Conservation (phyloP, 2,797 vertebrate species). For the Sylvilagus floridanus region DNA sequence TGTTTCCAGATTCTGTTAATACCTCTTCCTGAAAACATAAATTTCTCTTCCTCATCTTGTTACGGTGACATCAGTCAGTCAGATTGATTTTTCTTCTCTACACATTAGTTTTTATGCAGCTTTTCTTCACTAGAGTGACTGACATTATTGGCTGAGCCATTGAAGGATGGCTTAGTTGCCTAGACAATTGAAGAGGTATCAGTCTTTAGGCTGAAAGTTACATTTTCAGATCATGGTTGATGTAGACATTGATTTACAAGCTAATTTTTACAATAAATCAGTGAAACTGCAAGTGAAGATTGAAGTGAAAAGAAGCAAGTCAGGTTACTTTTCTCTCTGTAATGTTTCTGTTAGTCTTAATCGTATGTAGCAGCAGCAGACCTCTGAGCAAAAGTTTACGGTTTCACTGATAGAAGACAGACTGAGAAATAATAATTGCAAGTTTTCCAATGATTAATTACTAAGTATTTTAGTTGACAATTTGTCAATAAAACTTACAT, state of each 20-base stretch:
- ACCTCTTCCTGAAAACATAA: slow-evolving; percentile 42
- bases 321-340: background rate
- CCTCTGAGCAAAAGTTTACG: rapidly evolving
- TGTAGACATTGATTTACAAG: slow-evolving; percentile 28
- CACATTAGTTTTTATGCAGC: background rate
- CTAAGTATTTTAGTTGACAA: background rate
- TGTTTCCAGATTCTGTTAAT: slow-evolving; percentile 61
- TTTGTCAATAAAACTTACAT: background rate
- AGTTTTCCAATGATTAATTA: slow-evolving; percentile 10
- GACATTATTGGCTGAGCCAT: background rate
- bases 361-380: rapidly evolving
- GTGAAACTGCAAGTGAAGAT: background rate
- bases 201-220: background rate
- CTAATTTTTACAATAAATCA: background rate
- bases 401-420: background rate
- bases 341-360: background rate
- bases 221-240: slow-evolving; percentile 32
- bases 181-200: background rate
- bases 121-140: background rate
- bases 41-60: background rate
- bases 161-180: background rate
- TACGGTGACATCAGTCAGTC: background rate
- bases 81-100: background rate
- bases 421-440: background rate
- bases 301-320: slow-evolving; percentile 13